A percentile compares a stretch with the other conserved stretches of the same genome.
These are phyloP conservation scores for Tribolium freemani DNA, from an alignment of 2,888 invertebrate genomes.

Conservation along the genomic window DNA sequence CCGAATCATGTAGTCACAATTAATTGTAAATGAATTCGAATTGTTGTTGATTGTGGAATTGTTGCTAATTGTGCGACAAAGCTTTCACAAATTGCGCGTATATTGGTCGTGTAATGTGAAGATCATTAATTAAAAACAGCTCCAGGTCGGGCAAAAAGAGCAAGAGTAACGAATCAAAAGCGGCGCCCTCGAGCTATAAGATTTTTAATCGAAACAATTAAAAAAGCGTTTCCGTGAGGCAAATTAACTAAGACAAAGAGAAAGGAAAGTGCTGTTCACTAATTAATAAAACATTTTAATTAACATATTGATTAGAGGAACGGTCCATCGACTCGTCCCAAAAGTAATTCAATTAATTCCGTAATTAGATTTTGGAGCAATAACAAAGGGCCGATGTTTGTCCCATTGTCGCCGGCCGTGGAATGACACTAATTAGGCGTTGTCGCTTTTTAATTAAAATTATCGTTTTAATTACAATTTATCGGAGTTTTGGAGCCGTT, in stretches of 20 bases:
- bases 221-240: conserved; percentile 38
- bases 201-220: conserved; percentile 48
- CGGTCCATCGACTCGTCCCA: conserved; percentile 38
- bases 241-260: conserved; percentile 34
- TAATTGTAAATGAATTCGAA: too few relatives aligned
- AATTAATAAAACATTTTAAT: conserved; percentile 55
- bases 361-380: conserved; percentile 34
- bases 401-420: conserved; percentile 46
- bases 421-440: conserved; percentile 66
- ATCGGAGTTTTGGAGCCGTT: not conserved
- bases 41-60: not conserved
- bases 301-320: conserved; percentile 54
- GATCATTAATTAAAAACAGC: conserved; percentile 30
- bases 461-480: not conserved
- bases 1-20: not conserved
- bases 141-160: not conserved
- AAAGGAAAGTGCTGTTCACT: conserved; percentile 47
- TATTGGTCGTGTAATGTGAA: conserved; percentile 22
- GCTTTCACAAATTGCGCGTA: conserved; percentile 8
- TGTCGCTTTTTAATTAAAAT: conserved; percentile 54
- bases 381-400: conserved; percentile 6
- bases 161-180: conserved; percentile 2
- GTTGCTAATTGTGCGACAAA: not conserved
- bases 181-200: conserved; percentile 1
- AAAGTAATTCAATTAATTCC: conserved; percentile 44